Conservation (phyloP, 2,797 vertebrate genomes). For the Tiaroga cobitis region DNA sequence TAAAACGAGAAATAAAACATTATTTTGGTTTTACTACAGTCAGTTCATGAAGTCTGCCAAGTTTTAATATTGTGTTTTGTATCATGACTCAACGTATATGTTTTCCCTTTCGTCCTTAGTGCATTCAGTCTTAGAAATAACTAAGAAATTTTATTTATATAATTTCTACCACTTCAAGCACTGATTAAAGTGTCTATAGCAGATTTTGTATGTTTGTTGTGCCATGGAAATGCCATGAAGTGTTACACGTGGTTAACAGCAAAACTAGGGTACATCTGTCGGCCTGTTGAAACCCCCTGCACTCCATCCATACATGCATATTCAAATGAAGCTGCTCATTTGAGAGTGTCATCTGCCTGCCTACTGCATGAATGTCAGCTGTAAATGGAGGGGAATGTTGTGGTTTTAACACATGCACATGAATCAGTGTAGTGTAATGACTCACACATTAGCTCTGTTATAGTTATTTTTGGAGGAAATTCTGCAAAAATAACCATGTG, state of each 20-base stretch:
- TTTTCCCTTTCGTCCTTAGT: no score
- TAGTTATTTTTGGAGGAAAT: background rate
- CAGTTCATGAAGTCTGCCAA: background rate
- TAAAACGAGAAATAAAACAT: background rate
- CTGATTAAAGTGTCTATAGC: background rate
- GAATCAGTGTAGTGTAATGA: background rate
- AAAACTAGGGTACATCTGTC: conserved; percentile 19
- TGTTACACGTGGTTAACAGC: background rate
- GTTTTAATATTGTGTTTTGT: background rate
- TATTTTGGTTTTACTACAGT: background rate
- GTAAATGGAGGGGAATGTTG: background rate
- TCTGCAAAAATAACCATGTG: background rate
- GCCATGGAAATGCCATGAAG: conserved; percentile 4
- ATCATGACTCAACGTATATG: no score
- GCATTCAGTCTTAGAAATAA: background rate
- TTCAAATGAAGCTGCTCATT: conserved; percentile 5
- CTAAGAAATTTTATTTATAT: background rate
- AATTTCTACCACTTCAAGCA: background rate
- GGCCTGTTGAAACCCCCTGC: background rate
- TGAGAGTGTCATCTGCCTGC: background rate
- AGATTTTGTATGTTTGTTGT: conserved; percentile 19
- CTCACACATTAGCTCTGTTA: background rate
- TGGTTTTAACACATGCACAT: background rate
- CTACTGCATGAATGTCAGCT: background rate
- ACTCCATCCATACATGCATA: conserved; percentile 7